These are phyloP conservation scores for Anguilla japonica DNA, from an alignment of 2,113 vertebrate genomes.

Conservation along the genomic window DNA sequence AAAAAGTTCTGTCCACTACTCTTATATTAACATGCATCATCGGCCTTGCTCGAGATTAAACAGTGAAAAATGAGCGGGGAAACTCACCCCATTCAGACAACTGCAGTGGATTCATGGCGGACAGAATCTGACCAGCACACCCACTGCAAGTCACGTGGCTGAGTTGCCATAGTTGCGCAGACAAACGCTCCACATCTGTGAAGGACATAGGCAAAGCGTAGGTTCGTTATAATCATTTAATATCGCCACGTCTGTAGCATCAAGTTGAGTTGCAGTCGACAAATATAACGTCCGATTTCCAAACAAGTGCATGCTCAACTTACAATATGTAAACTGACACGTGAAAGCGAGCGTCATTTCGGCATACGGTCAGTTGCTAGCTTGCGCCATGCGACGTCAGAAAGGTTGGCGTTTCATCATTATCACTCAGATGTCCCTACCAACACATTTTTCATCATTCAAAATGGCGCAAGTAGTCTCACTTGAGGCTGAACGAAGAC, in stretches of 20 bases:
- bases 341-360: no score
- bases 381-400: background rate
- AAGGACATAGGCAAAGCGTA: no score
- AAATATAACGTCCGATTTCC: background rate
- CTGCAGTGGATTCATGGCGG: background rate
- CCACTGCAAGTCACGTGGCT: no score
- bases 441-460: constrained; percentile 29
- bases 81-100: background rate
- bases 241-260: no score
- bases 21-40: constrained; percentile 24
- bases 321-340: background rate
- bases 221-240: no score
- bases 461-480: background rate
- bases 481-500: no score
- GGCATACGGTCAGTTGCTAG: background rate
- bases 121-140: no score
- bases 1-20: constrained; percentile 32
- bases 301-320: background rate
- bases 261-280: background rate
- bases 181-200: no score
- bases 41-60: background rate
- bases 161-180: no score
- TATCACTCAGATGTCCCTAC: constrained; percentile 31
- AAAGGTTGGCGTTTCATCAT: constrained; percentile 28
- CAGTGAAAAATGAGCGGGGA: accelerated